Base-by-base conservation (phyloP, 2,797 vertebrate species). In the Hoplostethus mediterraneus region DNA sequence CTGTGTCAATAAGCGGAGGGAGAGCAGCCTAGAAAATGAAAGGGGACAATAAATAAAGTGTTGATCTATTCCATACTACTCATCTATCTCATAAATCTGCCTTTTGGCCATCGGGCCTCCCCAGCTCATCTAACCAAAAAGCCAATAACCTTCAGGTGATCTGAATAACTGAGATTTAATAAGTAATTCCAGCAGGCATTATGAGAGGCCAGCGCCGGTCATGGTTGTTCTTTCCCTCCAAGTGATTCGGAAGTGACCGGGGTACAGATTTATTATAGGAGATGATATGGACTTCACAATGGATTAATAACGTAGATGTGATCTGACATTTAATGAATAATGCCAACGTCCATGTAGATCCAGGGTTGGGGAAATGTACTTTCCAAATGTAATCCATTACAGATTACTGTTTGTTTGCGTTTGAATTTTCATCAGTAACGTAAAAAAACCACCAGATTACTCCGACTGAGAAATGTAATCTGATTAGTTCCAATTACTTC, bases 131-230 rank as follows among this genome's bases (percentile, higher is more conserved):
- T 72, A 31, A 59, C n/a, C 74, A 13, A 58, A 66, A 65, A 73
- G 75, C 76, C 84, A 80, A 89, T 87, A 89, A 87, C 86, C 65
- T 85, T 73, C 77, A 79, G 73, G 49, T 80, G 77, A 80, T 81
- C 53, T 31, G 51, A 87, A 84, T 84, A 83, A 84, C 79, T 21
- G 73, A 80, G 84, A 82, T 79, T 83, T 86, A 90, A 88, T 83
- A 80, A 82, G 84, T 71, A 66, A 73, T 78, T 73, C 59, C 60
- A 69, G 75, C 13, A 10, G 48, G 79, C 70, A 17, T 79, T 79
- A 86, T 77, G 78, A 75, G 67, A 71, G 61, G 67, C 69, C 60
- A 54, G 49, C 71, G 14, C 51, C n/a, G 77, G 66, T 73, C 4
- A n/a, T 12, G 65, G 71, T 80, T 72, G 70, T 79, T 77, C 76